phyloP scores from a whole-genome alignment of 1,140 invertebrate genomes.

The Lasioglossum albipes region DNA sequence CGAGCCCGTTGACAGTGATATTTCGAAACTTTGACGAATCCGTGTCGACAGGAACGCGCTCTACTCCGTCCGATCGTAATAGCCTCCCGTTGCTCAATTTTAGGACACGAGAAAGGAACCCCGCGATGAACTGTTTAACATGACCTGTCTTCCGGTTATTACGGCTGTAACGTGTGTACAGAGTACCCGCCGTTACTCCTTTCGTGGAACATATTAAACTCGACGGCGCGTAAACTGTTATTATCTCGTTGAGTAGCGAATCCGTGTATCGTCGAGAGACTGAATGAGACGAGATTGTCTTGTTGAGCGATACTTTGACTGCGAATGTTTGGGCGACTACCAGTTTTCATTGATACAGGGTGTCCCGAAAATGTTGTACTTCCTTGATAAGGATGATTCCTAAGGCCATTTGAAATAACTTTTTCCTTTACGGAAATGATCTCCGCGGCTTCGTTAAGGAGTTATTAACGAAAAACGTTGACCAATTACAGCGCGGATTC shows the following conservation, averaged over 20 bases:
- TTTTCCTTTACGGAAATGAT: too few relatives aligned
- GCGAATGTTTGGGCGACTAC: too few relatives aligned
- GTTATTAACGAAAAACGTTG: too few relatives aligned
- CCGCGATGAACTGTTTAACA: not conserved
- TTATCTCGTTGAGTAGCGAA: not conserved
- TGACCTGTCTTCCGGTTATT: not conserved
- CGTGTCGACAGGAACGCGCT: not conserved
- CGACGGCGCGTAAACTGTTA: not conserved
- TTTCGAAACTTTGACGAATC: slow-evolving; percentile 1
- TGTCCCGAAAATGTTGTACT: too few relatives aligned
- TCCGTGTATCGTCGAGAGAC: not conserved
- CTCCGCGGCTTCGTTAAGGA: too few relatives aligned
- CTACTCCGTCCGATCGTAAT: not conserved
- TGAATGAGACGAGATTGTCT: not conserved
- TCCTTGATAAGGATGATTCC: too few relatives aligned
- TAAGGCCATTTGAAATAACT: too few relatives aligned
- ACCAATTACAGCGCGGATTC: too few relatives aligned
- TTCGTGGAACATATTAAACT: not conserved
- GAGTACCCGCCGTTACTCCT: not conserved
- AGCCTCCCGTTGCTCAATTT: not conserved
- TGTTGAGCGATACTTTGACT: too few relatives aligned
- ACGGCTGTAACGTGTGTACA: not conserved
- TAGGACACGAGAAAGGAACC: not conserved
- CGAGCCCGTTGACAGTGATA: not conserved
- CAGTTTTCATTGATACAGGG: too few relatives aligned